A percentile compares a stretch with the other conserved stretches of the same genome.
These are phyloP conservation scores for Sinonovacula constricta DNA, from an alignment of 1,140 invertebrate species.

Conservation along the genomic window DNA sequence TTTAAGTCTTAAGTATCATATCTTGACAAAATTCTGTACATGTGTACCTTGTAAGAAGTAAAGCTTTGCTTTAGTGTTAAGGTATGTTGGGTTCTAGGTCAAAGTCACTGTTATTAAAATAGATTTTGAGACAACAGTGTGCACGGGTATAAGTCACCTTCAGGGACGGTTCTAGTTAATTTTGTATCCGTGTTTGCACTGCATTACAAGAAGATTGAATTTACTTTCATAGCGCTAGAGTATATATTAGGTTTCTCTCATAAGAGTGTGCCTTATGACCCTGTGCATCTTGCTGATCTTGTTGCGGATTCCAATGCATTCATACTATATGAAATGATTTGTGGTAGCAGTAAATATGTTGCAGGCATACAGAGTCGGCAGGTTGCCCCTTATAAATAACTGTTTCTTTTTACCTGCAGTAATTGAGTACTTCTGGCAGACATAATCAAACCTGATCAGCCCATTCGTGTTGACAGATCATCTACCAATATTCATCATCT, in stretches of 20 bases:
- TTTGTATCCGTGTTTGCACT: too few relatives aligned
- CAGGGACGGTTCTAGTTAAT: too few relatives aligned
- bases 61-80: not conserved
- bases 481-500: slow-evolving; percentile 21
- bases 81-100: not conserved
- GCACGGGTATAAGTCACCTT: too few relatives aligned
- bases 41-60: not conserved
- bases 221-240: too few relatives aligned
- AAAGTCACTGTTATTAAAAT: too few relatives aligned
- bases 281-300: not conserved
- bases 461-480: slow-evolving; percentile 6
- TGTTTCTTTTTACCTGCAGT: not conserved
- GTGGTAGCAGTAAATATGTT: not conserved
- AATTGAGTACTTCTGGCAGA: not conserved
- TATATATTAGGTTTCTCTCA: not conserved
- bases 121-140: too few relatives aligned
- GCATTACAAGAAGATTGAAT: too few relatives aligned
- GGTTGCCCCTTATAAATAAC: not conserved
- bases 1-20: not conserved
- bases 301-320: not conserved
- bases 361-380: not conserved
- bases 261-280: not conserved
- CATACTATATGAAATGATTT: not conserved
- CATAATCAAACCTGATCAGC: not conserved
- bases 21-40: not conserved